Conservation (phyloP, 2,113 vertebrate species). For the Gasterosteus aculeatus region DNA sequence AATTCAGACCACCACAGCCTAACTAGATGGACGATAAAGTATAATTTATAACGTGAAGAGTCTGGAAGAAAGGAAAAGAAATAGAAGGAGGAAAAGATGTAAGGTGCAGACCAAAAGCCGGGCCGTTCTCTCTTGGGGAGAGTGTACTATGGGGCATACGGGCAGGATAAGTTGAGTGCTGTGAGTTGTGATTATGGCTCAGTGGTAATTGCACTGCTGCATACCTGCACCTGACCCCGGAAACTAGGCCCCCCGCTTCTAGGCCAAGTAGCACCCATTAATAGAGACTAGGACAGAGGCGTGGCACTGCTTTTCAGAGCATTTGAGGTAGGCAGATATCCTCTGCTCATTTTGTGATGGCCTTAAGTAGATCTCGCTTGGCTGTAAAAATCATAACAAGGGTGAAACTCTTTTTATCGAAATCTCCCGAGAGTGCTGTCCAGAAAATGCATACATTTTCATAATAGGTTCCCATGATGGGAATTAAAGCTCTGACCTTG, state of each 20-base stretch:
- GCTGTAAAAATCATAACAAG: slow-evolving; percentile 26
- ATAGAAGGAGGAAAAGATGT: background rate
- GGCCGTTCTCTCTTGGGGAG: slow-evolving; percentile 17
- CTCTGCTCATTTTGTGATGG: slow-evolving; percentile 26
- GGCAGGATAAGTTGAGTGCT: slow-evolving; percentile 48
- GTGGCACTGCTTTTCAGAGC: slow-evolving; percentile 58
- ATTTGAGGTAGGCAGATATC: slow-evolving; percentile 49
- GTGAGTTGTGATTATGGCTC: slow-evolving; percentile 65
- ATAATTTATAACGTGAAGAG: background rate
- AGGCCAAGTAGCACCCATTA: slow-evolving; percentile 77
- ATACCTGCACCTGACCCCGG: slow-evolving; percentile 73
- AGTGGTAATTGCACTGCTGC: slow-evolving; percentile 73
- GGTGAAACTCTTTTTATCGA: slow-evolving; percentile 27
- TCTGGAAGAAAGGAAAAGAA: background rate
- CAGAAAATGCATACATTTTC: slow-evolving; percentile 20
- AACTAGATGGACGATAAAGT: slow-evolving; percentile 52
- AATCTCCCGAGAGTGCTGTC: background rate
- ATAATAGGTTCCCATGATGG: slow-evolving; percentile 1
- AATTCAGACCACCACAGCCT: slow-evolving; percentile 63
- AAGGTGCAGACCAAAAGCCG: slow-evolving; percentile 5
- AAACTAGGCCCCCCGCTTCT: slow-evolving; percentile 80
- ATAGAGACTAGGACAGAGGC: slow-evolving; percentile 77
- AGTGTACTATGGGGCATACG: slow-evolving; percentile 25
- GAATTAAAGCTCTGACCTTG: slow-evolving; percentile 10
- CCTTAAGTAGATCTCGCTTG: slow-evolving; percentile 39